Evolutionary conservation across 1,140 invertebrate species (phyloP).

Genomic region (Drosophila carrolli): DNA sequence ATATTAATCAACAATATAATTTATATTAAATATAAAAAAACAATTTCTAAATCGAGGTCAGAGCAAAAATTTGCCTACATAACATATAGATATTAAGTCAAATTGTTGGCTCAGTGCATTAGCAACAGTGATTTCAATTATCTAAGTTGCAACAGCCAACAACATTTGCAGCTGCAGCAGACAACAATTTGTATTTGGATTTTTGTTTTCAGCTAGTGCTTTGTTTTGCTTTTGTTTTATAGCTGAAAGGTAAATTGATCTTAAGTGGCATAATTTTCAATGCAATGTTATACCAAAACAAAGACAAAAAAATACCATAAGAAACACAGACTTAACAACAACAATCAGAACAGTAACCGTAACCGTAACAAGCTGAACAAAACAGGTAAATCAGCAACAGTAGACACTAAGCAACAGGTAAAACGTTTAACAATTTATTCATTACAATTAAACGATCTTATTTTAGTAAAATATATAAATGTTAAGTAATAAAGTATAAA

Average conservation of each 20-base stretch:
- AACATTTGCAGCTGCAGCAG: conserved; percentile 39
- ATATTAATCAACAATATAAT: no score
- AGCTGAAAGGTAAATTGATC: conserved; percentile 32
- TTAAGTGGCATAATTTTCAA: conserved; percentile 43
- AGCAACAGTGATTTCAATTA: conserved; percentile 47
- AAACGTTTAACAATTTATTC: no score
- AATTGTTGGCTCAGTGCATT: conserved; percentile 18
- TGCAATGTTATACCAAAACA: conserved; percentile 16
- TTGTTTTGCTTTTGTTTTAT: not conserved
- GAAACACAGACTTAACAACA: not conserved
- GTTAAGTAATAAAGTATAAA: no score
- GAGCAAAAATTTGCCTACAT: no score
- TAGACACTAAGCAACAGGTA: not conserved
- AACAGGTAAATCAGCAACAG: conserved; percentile 6
- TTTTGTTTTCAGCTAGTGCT: conserved; percentile 16
- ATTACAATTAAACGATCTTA: no score
- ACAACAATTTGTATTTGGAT: conserved; percentile 25
- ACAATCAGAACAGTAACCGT: conserved; percentile 2
- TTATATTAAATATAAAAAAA: no score
- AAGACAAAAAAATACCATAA: not conserved
- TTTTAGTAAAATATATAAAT: not conserved
- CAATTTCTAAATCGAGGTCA: no score
- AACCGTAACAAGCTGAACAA: not conserved
- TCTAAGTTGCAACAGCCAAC: conserved; percentile 34
- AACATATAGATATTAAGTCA: no score